Conservation (phyloP, 1,140 invertebrate species). For the Ditylenchus dipsaci region DNA sequence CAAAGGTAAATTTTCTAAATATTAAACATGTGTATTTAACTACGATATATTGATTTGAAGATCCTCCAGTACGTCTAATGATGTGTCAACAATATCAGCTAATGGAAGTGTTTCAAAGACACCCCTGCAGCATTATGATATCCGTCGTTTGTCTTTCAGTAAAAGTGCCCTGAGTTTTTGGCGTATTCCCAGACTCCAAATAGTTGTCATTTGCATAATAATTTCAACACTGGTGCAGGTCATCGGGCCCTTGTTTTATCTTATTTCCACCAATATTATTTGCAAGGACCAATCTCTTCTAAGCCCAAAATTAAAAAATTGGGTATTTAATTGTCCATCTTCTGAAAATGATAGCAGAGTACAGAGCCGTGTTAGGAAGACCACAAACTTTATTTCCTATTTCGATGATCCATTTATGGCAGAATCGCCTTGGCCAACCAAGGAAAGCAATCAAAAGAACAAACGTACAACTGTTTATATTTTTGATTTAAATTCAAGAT, state of each 20-base stretch:
- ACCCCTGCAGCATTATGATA: no score
- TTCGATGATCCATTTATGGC: conserved; percentile 20
- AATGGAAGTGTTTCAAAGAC: no score
- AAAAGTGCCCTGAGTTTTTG: no score
- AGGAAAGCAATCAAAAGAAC: background rate
- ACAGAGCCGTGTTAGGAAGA: background rate
- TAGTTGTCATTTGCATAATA: conserved; percentile 9
- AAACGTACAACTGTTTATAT: background rate
- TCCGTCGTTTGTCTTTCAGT: no score
- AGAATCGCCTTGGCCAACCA: background rate
- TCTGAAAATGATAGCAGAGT: background rate
- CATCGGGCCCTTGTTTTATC: conserved; percentile 3
- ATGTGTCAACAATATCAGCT: no score
- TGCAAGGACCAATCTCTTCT: background rate
- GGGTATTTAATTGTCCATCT: conserved; percentile 12
- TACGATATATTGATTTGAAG: no score
- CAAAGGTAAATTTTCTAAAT: no score
- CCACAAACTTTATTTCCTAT: conserved; percentile 19
- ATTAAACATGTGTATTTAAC: no score
- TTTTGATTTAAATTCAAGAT: background rate
- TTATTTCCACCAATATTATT: conserved; percentile 3
- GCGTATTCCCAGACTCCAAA: background rate
- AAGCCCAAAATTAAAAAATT: background rate
- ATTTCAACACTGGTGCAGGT: conserved; percentile 7
- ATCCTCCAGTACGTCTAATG: no score